phyloP scores from a whole-genome alignment of 2,797 vertebrate genomes.

The Pachyuromys duprasi region DNA sequence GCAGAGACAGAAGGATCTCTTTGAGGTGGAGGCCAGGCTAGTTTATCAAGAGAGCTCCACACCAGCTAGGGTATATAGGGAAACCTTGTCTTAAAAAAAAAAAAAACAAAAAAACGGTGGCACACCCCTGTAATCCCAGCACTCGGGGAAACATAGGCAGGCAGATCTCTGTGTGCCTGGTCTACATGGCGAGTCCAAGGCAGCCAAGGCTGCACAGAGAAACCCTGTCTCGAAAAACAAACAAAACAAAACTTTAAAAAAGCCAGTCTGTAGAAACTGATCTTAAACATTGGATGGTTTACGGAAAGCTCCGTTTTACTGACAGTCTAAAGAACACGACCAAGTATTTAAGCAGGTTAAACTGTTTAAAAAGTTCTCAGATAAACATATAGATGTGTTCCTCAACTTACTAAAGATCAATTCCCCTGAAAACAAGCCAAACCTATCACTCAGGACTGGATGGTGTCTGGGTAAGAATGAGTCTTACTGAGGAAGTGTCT shows the following conservation, averaged over 20 bases:
- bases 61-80: not conserved
- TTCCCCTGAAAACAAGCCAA: not conserved
- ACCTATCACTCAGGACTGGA: not conserved
- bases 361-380: not conserved
- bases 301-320: not conserved
- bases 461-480: not conserved
- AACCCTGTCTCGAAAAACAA: not conserved
- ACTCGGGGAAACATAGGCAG: not conserved
- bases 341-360: not conserved
- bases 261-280: not conserved
- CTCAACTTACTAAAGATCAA: not conserved
- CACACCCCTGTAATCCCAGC: not conserved
- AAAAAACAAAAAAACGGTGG: not conserved
- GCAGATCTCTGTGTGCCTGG: not conserved
- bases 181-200: not conserved
- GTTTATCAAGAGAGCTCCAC: not conserved
- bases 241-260: not conserved
- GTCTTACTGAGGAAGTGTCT: not conserved
- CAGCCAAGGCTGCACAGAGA: not conserved
- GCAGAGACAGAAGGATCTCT: not conserved
- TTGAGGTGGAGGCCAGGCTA: not conserved
- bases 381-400: not conserved
- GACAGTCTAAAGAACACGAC: not conserved
- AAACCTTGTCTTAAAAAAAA: not conserved
- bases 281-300: not conserved